Percentiles rank a stretch among this genome's conserved stretches.
Conservation (phyloP, 2,113 vertebrate genomes). For the Cricetomys ansorgei region DNA sequence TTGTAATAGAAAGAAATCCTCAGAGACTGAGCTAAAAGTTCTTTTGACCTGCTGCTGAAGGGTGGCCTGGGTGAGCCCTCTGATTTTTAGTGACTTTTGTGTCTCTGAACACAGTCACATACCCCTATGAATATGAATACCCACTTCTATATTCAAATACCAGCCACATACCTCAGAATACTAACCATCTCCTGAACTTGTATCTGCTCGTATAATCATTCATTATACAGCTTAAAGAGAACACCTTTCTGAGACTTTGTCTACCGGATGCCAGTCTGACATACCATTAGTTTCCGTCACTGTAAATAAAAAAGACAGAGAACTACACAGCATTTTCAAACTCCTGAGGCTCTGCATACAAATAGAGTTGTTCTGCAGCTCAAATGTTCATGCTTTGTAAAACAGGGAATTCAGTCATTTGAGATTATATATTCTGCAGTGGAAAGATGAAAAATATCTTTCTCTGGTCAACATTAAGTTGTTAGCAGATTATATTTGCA, state of each 20-base stretch:
- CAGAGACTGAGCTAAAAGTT: slow-evolving; percentile 85
- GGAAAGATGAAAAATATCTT: slow-evolving; percentile 61
- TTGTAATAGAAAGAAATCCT: slow-evolving; percentile 88
- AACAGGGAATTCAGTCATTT: slow-evolving; percentile 64
- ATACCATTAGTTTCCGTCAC: slow-evolving; percentile 71
- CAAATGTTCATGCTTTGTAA: not conserved
- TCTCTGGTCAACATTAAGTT: not conserved
- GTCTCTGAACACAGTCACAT: slow-evolving; percentile 83
- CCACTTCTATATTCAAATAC: slow-evolving; percentile 86
- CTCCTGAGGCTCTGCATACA: slow-evolving; percentile 56
- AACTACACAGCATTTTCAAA: slow-evolving; percentile 62
- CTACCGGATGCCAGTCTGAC: slow-evolving; percentile 69
- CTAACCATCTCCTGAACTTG: slow-evolving; percentile 78
- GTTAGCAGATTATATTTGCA: not conserved
- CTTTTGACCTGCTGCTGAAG: slow-evolving; percentile 80
- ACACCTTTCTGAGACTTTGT: slow-evolving; percentile 75
- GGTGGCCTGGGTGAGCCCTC: slow-evolving; percentile 72
- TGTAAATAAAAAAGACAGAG: slow-evolving; percentile 72
- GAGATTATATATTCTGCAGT: slow-evolving; percentile 17
- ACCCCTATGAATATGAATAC: slow-evolving; percentile 84
- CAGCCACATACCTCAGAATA: slow-evolving; percentile 85
- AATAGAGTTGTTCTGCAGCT: slow-evolving; percentile 48
- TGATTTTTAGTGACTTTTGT: slow-evolving; percentile 86
- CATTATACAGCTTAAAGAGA: slow-evolving; percentile 78
- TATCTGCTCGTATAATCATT: slow-evolving; percentile 67